Conservation (phyloP, 1,140 invertebrate species). For the Telenomus remus region DNA sequence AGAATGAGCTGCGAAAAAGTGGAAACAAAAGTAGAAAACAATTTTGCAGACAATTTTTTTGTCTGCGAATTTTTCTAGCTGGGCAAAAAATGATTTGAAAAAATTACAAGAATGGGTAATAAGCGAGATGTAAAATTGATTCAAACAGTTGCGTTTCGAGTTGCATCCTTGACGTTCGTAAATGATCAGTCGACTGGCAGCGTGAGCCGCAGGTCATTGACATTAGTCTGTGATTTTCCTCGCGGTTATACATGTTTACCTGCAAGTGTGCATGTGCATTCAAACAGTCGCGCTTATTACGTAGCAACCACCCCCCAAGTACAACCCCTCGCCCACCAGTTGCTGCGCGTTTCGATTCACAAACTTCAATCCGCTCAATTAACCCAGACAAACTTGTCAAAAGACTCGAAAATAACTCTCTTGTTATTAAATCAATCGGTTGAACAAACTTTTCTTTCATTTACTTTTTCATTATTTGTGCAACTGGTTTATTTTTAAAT, state of each 20-base stretch:
- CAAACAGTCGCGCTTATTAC: constrained; percentile 49
- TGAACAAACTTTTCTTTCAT: background rate
- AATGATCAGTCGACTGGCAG: constrained; percentile 47
- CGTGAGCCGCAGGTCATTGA: constrained; percentile 66
- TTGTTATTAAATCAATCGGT: constrained; percentile 38
- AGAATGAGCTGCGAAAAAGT: constrained; percentile 7
- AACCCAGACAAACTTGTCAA: constrained; percentile 62
- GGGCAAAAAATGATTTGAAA: too few relatives aligned
- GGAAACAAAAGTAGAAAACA: constrained; percentile 18
- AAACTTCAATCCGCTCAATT: constrained; percentile 68
- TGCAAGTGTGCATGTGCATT: constrained; percentile 57
- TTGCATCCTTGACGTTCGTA: constrained; percentile 43
- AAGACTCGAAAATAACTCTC: constrained; percentile 66
- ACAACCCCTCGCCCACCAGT: constrained; percentile 59
- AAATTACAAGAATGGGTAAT: too few relatives aligned
- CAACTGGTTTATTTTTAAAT: too few relatives aligned
- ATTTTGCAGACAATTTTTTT: constrained; percentile 18
- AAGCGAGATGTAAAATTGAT: constrained; percentile 10
- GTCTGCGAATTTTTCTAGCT: too few relatives aligned
- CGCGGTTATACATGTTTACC: constrained; percentile 63
- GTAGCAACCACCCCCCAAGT: constrained; percentile 48
- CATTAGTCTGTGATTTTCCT: constrained; percentile 73
- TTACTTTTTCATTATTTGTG: too few relatives aligned
- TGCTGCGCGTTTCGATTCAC: constrained; percentile 66
- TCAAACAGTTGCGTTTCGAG: constrained; percentile 42